Conservation (phyloP, 92 coral and sea anemone species). For the Parazoanthus darwini region DNA sequence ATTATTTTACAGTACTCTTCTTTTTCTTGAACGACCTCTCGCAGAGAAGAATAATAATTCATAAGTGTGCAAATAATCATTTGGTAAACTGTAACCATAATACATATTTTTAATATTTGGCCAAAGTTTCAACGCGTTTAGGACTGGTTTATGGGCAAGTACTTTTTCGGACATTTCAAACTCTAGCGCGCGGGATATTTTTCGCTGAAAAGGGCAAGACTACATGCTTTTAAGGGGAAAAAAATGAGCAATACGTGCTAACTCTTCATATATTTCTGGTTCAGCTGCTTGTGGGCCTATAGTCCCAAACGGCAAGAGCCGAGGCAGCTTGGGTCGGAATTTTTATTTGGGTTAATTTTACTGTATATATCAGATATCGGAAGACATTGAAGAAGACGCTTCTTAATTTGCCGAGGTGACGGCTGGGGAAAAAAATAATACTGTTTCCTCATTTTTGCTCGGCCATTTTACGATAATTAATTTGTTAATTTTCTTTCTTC, state of each 20-base stretch:
- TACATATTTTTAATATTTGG: background rate
- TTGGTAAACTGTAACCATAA: background rate
- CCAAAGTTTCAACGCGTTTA: background rate
- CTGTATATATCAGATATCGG: too few relatives aligned
- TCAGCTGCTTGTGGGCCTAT: conserved; percentile 5
- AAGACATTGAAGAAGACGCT: too few relatives aligned
- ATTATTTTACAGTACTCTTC: background rate
- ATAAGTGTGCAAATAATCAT: background rate
- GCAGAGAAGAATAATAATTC: background rate
- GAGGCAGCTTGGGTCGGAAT: background rate
- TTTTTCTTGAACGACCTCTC: background rate
- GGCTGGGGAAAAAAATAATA: background rate
- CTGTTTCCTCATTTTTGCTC: too few relatives aligned
- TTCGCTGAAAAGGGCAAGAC: background rate
- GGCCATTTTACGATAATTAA: too few relatives aligned
- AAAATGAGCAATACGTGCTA: background rate
- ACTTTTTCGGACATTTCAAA: background rate
- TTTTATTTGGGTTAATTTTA: too few relatives aligned
- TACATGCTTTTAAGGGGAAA: too few relatives aligned
- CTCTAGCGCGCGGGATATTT: background rate
- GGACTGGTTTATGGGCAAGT: too few relatives aligned
- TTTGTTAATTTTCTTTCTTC: too few relatives aligned
- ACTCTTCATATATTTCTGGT: background rate
- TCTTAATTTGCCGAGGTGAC: too few relatives aligned
- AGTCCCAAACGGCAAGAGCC: background rate